Conservation (phyloP, 2,797 vertebrate genomes). For the Eptatretus atami region DNA sequence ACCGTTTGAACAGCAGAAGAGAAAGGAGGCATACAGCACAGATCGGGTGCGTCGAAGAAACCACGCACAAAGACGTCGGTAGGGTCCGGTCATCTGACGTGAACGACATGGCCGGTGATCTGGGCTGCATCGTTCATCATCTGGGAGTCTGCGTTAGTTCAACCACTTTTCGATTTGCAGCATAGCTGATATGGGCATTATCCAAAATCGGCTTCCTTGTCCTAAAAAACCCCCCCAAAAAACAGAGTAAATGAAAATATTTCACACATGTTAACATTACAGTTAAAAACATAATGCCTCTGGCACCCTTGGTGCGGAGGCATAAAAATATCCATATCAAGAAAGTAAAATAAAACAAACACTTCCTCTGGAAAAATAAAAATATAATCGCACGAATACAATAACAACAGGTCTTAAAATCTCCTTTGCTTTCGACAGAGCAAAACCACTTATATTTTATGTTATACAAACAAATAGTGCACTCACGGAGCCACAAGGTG, state of each 20-base stretch:
- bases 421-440: too few species aligned
- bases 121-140: constrained; percentile 83
- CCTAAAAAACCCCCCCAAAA: constrained; percentile 15
- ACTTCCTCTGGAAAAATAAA: too few species aligned
- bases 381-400: too few species aligned
- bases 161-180: constrained; percentile 81
- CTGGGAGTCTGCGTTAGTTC: constrained; percentile 76
- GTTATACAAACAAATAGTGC: too few species aligned
- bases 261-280: neutral
- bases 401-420: too few species aligned
- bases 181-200: constrained; percentile 78
- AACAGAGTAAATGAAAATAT: neutral
- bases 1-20: too few species aligned
- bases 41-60: constrained; percentile 83
- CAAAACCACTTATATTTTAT: too few species aligned
- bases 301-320: too few species aligned
- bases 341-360: too few species aligned
- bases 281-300: too few species aligned
- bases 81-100: constrained; percentile 62
- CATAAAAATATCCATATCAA: too few species aligned
- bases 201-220: constrained; percentile 48
- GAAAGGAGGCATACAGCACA: constrained; percentile 24
- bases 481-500: too few species aligned
- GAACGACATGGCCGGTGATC: constrained; percentile 55
- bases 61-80: constrained; percentile 58